Conservation (phyloP, 2,888 invertebrate genomes). For the Tenthredo notha region DNA sequence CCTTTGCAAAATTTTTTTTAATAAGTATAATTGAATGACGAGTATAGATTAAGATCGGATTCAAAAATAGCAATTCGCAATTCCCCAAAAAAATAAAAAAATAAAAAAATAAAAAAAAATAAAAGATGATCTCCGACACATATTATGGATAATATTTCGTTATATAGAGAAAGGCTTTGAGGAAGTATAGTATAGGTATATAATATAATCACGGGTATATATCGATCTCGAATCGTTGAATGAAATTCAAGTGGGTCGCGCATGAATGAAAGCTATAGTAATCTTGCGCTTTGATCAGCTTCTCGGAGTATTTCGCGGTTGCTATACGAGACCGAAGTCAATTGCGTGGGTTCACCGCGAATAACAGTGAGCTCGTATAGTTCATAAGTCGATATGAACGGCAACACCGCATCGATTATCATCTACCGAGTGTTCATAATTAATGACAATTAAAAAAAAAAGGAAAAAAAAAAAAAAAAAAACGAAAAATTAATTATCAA, state of each 20-base stretch:
- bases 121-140: neutral
- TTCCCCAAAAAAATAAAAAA: neutral
- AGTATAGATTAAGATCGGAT: too few relatives aligned
- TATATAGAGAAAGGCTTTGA: neutral
- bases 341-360: slow-evolving; percentile 37
- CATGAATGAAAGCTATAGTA: slow-evolving; percentile 46
- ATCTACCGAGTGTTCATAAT: neutral
- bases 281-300: slow-evolving; percentile 42
- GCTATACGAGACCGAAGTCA: slow-evolving; percentile 10
- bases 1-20: too few relatives aligned
- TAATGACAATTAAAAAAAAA: neutral
- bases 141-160: neutral
- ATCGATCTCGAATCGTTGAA: slow-evolving; percentile 45
- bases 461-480: neutral
- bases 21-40: too few relatives aligned
- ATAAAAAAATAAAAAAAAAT: neutral
- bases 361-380: slow-evolving; percentile 2
- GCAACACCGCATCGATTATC: slow-evolving; percentile 16
- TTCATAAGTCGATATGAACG: slow-evolving; percentile 23
- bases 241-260: slow-evolving; percentile 44
- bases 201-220: neutral
- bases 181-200: neutral
- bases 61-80: neutral
- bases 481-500: neutral
- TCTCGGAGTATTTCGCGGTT: slow-evolving; percentile 24